Base-by-base conservation (phyloP, 1,140 invertebrate species). In the Caenorhabditis inopinata region DNA sequence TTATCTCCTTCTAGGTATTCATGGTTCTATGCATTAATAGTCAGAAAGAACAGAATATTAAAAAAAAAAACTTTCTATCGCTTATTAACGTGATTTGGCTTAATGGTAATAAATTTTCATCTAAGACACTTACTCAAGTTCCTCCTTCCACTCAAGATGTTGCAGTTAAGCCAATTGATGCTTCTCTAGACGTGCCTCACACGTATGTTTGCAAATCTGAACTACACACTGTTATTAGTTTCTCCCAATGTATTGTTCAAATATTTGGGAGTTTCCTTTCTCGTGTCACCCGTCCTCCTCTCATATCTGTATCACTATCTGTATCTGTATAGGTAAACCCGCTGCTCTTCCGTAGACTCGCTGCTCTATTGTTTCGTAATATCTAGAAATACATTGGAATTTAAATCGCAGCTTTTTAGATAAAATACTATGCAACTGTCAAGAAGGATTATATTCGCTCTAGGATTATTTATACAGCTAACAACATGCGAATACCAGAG, bases 151-250 rank as follows among this genome's bases (percentile, higher is more conserved):
- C 32, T 38, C 58, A n/a, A n/a, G n/a, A n/a, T n/a, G n/a, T 18
- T 68, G 58, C 38, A 68, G 38, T 32, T 32, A 68, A 68, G 58
- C 58, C 58, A 68, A 58, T 58, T 32, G 53, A 58, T 68, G 38
- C 58, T 42, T 68, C 58, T 38, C 32, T 68, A 42, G 58, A 18
- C 32, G 12, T 18, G 5, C 9, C 7, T 29, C 51, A n/a, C 51
- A 21, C 49, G 9, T 6, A 11, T 68, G 25, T 68, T 68, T 68
- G 32, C 58, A 29, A 68, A 68, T 21, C 32, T 11, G 38, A 68
- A 68, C 58, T 68, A 68, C 32, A 68, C 58, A 68, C 58, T 68
- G 58, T 68, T 68, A 38, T 68, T 2, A 68, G 58, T 68, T 68
- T 68, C 32, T 38, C 58, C 21, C 58, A 35, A 29, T 68, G 32